phyloP scores from a whole-genome alignment of 2,888 invertebrate species.

The Plutella xylostella region DNA sequence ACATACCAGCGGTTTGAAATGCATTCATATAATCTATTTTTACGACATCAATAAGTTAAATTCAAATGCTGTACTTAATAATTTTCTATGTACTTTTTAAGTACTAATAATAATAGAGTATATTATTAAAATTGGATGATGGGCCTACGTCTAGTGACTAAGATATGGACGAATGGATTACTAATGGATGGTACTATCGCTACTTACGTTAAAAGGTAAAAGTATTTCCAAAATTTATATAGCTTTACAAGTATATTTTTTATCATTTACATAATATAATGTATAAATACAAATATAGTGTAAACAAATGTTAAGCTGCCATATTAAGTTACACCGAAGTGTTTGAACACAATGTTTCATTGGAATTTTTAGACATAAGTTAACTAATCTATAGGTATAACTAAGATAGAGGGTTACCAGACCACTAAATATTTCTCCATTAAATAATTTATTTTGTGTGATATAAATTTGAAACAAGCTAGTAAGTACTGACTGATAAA shows the following conservation, averaged over 20 bases:
- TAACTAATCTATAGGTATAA: too few relatives aligned
- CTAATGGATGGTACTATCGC: constrained; percentile 42
- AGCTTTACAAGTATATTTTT: not conserved
- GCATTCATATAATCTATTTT: too few relatives aligned
- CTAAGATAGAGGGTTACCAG: too few relatives aligned
- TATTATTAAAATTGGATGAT: constrained; percentile 12
- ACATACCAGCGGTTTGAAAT: too few relatives aligned
- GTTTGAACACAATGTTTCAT: constrained; percentile 37
- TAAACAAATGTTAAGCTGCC: constrained; percentile 38
- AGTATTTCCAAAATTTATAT: constrained; percentile 27
- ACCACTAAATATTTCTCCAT: too few relatives aligned
- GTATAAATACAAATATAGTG: constrained; percentile 12
- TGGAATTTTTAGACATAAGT: too few relatives aligned
- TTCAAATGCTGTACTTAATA: constrained; percentile 1
- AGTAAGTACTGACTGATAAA: too few relatives aligned
- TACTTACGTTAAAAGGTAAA: constrained; percentile 22
- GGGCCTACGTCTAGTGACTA: constrained; percentile 55
- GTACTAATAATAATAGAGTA: constrained; percentile 36
- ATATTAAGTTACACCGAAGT: constrained; percentile 34
- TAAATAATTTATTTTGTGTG: too few relatives aligned
- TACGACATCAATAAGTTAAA: not conserved
- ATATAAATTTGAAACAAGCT: too few relatives aligned
- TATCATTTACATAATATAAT: too few relatives aligned
- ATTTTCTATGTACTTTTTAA: constrained; percentile 53
- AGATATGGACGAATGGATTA: constrained; percentile 62